Conservation (phyloP, 2,797 vertebrate genomes). For the Anguilla anguilla region DNA sequence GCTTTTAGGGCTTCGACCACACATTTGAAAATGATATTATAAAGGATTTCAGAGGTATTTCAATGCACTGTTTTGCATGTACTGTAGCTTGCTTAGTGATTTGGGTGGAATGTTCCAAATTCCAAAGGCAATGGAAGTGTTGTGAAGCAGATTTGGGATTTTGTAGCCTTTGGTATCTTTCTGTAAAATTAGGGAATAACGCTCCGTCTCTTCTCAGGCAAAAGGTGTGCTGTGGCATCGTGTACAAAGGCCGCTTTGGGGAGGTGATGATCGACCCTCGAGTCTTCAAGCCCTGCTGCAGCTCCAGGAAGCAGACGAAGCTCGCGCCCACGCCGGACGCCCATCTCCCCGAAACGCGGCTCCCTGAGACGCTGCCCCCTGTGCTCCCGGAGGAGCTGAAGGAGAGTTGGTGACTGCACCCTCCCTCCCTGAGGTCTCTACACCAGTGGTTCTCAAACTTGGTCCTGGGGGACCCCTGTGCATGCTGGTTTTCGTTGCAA, state of each 20-base stretch:
- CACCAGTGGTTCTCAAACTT: slow-evolving; percentile 18
- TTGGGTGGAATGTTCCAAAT: background rate
- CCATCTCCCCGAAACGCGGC: slow-evolving; percentile 57
- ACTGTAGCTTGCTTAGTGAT: background rate
- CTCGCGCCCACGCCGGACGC: slow-evolving; percentile 64
- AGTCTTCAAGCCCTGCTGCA: slow-evolving; percentile 83
- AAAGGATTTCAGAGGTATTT: background rate
- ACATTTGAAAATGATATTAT: background rate
- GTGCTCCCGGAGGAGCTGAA: slow-evolving; percentile 62
- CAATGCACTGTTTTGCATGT: background rate
- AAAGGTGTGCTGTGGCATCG: slow-evolving; percentile 81
- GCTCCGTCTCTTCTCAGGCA: slow-evolving; percentile 61
- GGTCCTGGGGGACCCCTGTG: no score
- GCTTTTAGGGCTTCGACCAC: background rate
- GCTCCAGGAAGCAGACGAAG: slow-evolving; percentile 72
- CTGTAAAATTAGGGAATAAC: background rate
- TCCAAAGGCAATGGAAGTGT: background rate
- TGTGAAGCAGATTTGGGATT: background rate
- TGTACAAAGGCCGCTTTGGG: slow-evolving; percentile 82
- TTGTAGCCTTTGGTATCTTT: no score
- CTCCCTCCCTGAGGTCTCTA: slow-evolving; percentile 55
- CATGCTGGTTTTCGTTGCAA: no score
- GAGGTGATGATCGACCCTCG: slow-evolving; percentile 83
- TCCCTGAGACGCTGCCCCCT: slow-evolving; percentile 25
- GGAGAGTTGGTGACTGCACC: slow-evolving; percentile 71